phyloP scores from a whole-genome alignment of 2,888 invertebrate species.

The Andrena bicolor region DNA sequence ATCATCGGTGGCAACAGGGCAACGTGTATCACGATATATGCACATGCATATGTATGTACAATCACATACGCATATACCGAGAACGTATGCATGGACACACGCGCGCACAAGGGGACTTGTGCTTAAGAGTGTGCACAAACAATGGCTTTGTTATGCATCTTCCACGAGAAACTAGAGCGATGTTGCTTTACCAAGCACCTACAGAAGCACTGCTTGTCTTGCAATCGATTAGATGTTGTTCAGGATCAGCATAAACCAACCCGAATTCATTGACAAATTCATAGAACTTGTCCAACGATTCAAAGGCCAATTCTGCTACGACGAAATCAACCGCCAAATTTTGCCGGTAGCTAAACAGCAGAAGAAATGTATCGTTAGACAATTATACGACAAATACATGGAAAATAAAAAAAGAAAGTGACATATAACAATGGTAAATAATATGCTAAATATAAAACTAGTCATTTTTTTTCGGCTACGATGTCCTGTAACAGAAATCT shows the following conservation, averaged over 20 bases:
- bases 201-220: constrained; percentile 89
- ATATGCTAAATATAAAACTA: constrained; percentile 76
- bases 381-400: constrained; percentile 73
- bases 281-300: constrained; percentile 92
- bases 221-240: constrained; percentile 94
- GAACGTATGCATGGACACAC: constrained; percentile 63
- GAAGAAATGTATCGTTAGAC: constrained; percentile 85
- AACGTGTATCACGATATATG: constrained; percentile 49
- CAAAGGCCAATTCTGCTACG: constrained; percentile 95
- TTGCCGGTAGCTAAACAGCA: constrained; percentile 95
- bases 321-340: constrained; percentile 95
- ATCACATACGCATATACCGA: constrained; percentile 62
- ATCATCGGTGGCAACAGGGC: constrained; percentile 34
- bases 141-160: constrained; percentile 51
- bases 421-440: constrained; percentile 81
- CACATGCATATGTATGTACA: constrained; percentile 70
- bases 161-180: constrained; percentile 57
- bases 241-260: constrained; percentile 90
- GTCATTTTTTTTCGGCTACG: constrained; percentile 64
- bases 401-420: constrained; percentile 76
- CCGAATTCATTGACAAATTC: constrained; percentile 95
- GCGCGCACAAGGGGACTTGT: constrained; percentile 54
- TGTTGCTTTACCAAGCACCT: constrained; percentile 81
- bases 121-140: constrained; percentile 42
- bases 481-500: constrained; percentile 83